These are phyloP conservation scores for Pachyseris speciosa DNA, from an alignment of 64 coral and sea anemone genomes.

Conservation along the genomic window DNA sequence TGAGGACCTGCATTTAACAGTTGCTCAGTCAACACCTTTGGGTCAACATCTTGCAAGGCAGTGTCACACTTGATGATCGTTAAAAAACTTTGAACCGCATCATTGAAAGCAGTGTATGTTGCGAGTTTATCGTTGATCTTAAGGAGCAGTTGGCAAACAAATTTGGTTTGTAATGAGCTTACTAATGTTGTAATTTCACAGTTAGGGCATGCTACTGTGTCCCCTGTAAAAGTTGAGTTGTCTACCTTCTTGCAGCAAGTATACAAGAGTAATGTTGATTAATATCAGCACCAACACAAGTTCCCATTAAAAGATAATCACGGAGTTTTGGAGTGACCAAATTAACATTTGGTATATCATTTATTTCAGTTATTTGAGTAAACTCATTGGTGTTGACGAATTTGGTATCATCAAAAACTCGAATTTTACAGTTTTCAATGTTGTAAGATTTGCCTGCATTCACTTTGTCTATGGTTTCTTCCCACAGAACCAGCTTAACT, in stretches of 20 bases:
- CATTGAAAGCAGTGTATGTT: conserved; percentile 67
- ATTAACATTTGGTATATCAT: too few relatives aligned
- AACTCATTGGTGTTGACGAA: too few relatives aligned
- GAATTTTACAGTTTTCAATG: too few relatives aligned
- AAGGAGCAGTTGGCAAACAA: conserved; percentile 45
- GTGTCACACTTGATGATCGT: conserved; percentile 31
- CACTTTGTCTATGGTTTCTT: too few relatives aligned
- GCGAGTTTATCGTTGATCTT: conserved; percentile 4
- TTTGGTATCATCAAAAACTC: too few relatives aligned
- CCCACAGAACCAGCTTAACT: too few relatives aligned
- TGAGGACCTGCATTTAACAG: conserved; percentile 45
- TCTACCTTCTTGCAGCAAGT: neutral
- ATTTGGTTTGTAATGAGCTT: neutral
- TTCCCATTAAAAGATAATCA: conserved; percentile 17
- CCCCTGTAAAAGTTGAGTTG: neutral
- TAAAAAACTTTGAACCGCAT: conserved; percentile 68
- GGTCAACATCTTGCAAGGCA: conserved; percentile 16
- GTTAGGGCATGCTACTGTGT: conserved; percentile 38
- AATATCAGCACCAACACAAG: conserved; percentile 9
- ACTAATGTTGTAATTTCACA: conserved; percentile 39
- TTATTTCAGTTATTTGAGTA: too few relatives aligned
- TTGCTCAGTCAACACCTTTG: conserved; percentile 4
- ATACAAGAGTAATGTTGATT: conserved; percentile 3
- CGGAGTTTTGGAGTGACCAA: too few relatives aligned
- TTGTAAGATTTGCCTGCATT: too few relatives aligned